Base-by-base conservation (phyloP, 2,797 vertebrate species). In the Coccyzus lansbergi region DNA sequence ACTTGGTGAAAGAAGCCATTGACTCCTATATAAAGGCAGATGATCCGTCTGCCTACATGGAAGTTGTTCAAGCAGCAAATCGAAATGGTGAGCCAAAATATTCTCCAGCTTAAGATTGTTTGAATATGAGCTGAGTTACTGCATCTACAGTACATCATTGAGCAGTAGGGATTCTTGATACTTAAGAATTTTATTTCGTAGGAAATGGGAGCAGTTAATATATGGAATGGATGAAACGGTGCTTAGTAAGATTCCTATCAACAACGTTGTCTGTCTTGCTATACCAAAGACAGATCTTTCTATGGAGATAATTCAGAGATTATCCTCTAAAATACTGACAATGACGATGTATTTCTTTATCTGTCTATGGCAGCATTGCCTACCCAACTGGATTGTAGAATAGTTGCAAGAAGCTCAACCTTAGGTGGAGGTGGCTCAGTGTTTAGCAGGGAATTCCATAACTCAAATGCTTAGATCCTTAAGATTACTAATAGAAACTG, bases 1-100 rank as follows among this genome's bases (percentile, higher is more conserved):
- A 98, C 88, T 96, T 99, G 93, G 98, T 99, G n/a, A 99, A 99
- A 95, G 98, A 99, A 97, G 98, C 99, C 56, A 99, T 99, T 6
- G 98, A 99, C 95, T 99, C 98, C 3, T 99, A 98, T 46, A 98
- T 98, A 91, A 99, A 98, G 95, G 98, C 98, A 2, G 98, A 98
- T 15, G 98, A 99, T 75, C 98, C 98, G 10, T 98, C 98, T 31
- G 98, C 98, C 8, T 99, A 98, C 95, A 98, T 98, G 98, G 98
- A 99, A 93, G 98, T 99, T 26, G 98, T 99, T 71, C 98, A 98
- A 33, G 98, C 98, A 28, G 98, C 99, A 95, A 98, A 98, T 96
- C 98, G 97, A 96, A 99, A 98, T 48, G 95, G 98, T 99, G 97
- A 97, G 98, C 85, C 42, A 75, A 67, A 90, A 34, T 24, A 33